Base-by-base conservation (phyloP, 1,140 invertebrate species). In the Dendroctonus ponderosae region DNA sequence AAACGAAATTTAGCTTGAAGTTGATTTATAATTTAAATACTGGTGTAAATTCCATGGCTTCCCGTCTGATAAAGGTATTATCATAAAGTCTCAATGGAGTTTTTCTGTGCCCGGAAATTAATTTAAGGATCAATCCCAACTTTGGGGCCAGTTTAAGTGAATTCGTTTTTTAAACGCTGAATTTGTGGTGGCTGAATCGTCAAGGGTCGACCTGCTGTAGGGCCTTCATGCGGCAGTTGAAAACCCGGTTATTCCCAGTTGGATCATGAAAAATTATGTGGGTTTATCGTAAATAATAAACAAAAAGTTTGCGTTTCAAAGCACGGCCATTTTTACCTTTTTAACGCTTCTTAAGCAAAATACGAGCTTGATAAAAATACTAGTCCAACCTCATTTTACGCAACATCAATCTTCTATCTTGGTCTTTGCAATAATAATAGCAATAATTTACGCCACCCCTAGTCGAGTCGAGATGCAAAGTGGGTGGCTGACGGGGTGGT, bases 391-490 rank as follows among this genome's bases (percentile, higher is more conserved):
- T 64, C 12, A 64, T 64, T 64, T 64, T 46, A 26, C 46, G 50
- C 14, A 46, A 8, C 52, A 64, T 64, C 41, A 48, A 49, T 64
- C 62, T 64, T 56, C 42, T 54, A 64, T 64, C 41, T 40, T 12
- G 40, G 62, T 56, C 52, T 64, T 64, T 37, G 52, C 54, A 64
- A 64, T 64, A 64, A 64, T 64, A 64, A 49, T 51, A 41, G 62
- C 26, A 54, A 64, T 64, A 64, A 64, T 56, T 64, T 42, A 64
- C 52, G 39, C 41, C 51, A 14, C 62, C 52, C 62, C 62, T 54
- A 56, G 62, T 46, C 51, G 40, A 64, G 52, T 64, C 40, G 52
- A 64, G 43, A 64, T 64, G 62, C 52, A 64, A 64, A 64, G 43
- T 40, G 60, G 62, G 54, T 26, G 62, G 62, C 54, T 57, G 52